Percentiles rank a stretch among this genome's conserved stretches.
phyloP scores from a whole-genome alignment of 2,113 vertebrate genomes.

The Cebidichthys violaceus region DNA sequence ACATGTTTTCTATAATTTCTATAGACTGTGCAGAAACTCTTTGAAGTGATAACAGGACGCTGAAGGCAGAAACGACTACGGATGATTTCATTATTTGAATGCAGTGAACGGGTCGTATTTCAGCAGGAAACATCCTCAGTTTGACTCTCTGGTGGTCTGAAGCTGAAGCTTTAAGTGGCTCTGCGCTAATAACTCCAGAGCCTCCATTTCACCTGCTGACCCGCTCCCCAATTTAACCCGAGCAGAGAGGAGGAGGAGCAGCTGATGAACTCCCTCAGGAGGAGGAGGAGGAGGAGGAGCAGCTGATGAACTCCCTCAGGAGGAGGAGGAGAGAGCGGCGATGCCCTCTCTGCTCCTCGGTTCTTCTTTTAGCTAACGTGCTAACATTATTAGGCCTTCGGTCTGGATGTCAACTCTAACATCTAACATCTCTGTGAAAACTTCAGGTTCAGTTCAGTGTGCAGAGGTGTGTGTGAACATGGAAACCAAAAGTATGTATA shows the following conservation, averaged over 20 bases:
- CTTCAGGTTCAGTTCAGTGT: too few relatives aligned
- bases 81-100: background rate
- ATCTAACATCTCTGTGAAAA: too few relatives aligned
- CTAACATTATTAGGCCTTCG: background rate
- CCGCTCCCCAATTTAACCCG: constrained; percentile 20
- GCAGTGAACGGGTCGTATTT: background rate
- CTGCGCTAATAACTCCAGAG: background rate
- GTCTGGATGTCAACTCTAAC: too few relatives aligned
- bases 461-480: too few relatives aligned
- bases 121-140: background rate
- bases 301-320: constrained; percentile 16
- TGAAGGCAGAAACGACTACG: background rate
- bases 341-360: background rate
- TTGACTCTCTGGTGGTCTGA: background rate
- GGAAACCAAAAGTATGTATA: too few relatives aligned
- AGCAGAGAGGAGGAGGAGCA: background rate
- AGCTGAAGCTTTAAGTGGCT: too few relatives aligned
- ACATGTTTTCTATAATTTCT: too few relatives aligned
- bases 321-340: background rate
- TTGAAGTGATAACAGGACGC: background rate
- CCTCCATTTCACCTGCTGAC: constrained; percentile 33
- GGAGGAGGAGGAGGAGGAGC: background rate
- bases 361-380: background rate
- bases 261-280: constrained; percentile 19
- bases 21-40: background rate